phyloP scores from a whole-genome alignment of 2,797 vertebrate genomes.

The Geotrypetes seraphini region DNA sequence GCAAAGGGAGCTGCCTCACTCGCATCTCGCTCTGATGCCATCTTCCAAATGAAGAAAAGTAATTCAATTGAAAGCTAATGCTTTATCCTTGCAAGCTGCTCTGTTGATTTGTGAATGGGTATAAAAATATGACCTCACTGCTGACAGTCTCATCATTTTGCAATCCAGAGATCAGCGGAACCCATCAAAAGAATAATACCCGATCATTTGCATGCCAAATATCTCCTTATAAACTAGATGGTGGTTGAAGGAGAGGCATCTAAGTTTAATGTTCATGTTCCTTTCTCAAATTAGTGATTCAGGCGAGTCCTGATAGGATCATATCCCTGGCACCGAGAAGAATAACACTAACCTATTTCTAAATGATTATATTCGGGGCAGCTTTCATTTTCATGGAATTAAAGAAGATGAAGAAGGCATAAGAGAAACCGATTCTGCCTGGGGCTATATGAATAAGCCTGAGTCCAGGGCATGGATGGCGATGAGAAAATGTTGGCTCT shows the following conservation, averaged over 20 bases:
- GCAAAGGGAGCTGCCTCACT: no score
- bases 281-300: constrained; percentile 24
- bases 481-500: no score
- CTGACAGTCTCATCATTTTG: constrained; percentile 15
- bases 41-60: no score
- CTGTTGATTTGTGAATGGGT: constrained; percentile 1
- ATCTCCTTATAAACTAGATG: background rate
- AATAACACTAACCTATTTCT: constrained; percentile 15
- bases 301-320: constrained; percentile 20
- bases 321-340: constrained; percentile 14
- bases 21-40: no score
- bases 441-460: constrained; percentile 1
- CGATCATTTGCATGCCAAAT: constrained; percentile 22
- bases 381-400: constrained; percentile 5
- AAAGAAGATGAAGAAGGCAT: constrained; percentile 7
- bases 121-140: constrained; percentile 3
- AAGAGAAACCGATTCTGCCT: constrained; percentile 16
- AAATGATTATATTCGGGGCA: constrained; percentile 17
- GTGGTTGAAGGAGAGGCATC: constrained; percentile 7
- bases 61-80: constrained; percentile 12
- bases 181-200: constrained; percentile 16
- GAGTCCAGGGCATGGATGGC: background rate
- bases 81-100: background rate
- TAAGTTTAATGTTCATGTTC: constrained; percentile 14
- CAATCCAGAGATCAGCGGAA: constrained; percentile 26